Conservation (phyloP, 2,797 vertebrate species). For the Betta splendens region DNA sequence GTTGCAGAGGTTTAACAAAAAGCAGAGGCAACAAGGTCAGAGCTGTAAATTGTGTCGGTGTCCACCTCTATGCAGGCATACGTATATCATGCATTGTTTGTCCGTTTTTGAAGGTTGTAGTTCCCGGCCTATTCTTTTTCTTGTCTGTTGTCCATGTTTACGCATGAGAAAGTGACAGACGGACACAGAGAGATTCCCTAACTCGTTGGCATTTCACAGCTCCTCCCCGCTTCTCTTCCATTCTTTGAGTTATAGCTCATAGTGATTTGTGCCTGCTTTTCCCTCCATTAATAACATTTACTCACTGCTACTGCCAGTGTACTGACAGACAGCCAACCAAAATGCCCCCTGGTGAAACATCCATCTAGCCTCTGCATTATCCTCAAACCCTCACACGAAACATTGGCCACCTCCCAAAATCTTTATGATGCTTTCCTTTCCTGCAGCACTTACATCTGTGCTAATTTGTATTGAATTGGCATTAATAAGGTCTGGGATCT, state of each 20-base stretch:
- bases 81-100: conserved; percentile 18
- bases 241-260: conserved; percentile 60
- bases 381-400: conserved; percentile 46
- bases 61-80: conserved; percentile 10
- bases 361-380: conserved; percentile 53
- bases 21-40: conserved; percentile 44
- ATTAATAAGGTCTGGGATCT: conserved; percentile 13
- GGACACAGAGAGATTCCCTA: conserved; percentile 12
- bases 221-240: conserved; percentile 43
- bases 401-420: conserved; percentile 49
- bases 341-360: conserved; percentile 63
- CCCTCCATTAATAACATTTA: conserved; percentile 71
- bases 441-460: conserved; percentile 23
- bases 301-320: conserved; percentile 52
- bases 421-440: conserved; percentile 15
- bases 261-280: conserved; percentile 63
- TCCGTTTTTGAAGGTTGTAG: conserved; percentile 26
- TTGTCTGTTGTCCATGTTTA: conserved; percentile 40
- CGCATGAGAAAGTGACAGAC: conserved; percentile 15
- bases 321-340: conserved; percentile 63
- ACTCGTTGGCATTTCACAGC: conserved; percentile 43
- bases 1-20: conserved; percentile 13
- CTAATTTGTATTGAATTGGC: conserved; percentile 31
- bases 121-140: conserved; percentile 13
- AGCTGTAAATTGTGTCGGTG: conserved; percentile 16